A percentile compares a stretch with the other conserved stretches of the same genome.
Conservation (phyloP, 2,113 vertebrate species). For the Pelusios castaneus region DNA sequence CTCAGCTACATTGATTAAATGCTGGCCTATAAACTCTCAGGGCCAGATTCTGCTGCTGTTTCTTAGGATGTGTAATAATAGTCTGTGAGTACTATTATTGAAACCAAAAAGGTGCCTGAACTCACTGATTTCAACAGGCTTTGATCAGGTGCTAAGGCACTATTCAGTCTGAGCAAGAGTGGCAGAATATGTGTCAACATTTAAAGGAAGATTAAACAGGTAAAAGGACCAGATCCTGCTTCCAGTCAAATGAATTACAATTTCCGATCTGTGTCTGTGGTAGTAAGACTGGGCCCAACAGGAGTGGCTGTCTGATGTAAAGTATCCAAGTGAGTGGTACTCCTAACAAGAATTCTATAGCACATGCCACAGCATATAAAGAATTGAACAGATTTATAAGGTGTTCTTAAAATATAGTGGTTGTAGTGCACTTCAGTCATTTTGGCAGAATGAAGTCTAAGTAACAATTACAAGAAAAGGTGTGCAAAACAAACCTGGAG, state of each 20-base stretch:
- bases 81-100: not conserved
- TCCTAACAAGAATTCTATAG: not conserved
- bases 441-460: accelerated
- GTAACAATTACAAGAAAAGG: not conserved
- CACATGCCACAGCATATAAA: not conserved
- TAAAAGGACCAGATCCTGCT: accelerated
- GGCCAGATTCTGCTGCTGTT: accelerated
- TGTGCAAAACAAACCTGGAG: too few relatives aligned
- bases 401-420: not conserved
- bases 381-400: not conserved
- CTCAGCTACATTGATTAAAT: not conserved
- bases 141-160: not conserved
- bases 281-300: not conserved
- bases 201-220: not conserved
- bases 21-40: not conserved
- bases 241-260: not conserved
- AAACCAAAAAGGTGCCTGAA: not conserved
- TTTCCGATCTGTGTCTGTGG: not conserved
- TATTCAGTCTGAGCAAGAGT: not conserved
- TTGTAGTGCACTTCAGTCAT: not conserved
- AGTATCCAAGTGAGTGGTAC: not conserved
- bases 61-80: not conserved
- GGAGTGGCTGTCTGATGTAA: accelerated
- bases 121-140: not conserved
- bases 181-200: not conserved